phyloP scores from a whole-genome alignment of 2,113 vertebrate species.

The Lepus americanus region DNA sequence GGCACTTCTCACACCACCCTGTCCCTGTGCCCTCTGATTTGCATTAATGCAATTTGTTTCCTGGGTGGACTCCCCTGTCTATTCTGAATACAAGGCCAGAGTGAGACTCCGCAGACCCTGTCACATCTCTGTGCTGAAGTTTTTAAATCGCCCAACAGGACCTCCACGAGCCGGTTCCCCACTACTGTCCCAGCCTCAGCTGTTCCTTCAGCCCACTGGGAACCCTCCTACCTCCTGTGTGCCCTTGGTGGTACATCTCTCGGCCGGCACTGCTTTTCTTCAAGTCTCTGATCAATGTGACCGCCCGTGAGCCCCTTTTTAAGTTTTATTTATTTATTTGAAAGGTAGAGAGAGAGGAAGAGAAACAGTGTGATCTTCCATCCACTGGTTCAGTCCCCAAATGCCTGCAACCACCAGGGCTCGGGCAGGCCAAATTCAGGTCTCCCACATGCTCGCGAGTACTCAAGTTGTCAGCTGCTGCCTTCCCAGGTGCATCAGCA shows the following conservation, averaged over 20 bases:
- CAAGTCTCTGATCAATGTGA: neutral
- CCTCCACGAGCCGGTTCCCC: accelerated
- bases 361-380: too few relatives aligned
- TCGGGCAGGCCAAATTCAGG: too few relatives aligned
- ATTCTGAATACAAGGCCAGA: neutral
- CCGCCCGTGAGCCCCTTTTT: neutral
- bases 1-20: neutral
- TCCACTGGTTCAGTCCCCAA: too few relatives aligned
- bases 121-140: neutral
- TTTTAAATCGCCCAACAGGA: neutral
- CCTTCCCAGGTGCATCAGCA: too few relatives aligned
- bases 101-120: neutral
- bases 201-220: neutral
- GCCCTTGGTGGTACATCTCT: neutral
- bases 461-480: too few relatives aligned
- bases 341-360: too few relatives aligned
- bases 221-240: too few relatives aligned
- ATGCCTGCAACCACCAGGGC: too few relatives aligned
- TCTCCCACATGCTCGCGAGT: too few relatives aligned
- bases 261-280: neutral
- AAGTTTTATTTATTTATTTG: too few relatives aligned
- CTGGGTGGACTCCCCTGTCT: neutral
- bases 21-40: neutral
- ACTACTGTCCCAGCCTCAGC: neutral
- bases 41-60: too few relatives aligned